Conservation (phyloP, 2,113 vertebrate genomes). For the Anthoscopus minutus region DNA sequence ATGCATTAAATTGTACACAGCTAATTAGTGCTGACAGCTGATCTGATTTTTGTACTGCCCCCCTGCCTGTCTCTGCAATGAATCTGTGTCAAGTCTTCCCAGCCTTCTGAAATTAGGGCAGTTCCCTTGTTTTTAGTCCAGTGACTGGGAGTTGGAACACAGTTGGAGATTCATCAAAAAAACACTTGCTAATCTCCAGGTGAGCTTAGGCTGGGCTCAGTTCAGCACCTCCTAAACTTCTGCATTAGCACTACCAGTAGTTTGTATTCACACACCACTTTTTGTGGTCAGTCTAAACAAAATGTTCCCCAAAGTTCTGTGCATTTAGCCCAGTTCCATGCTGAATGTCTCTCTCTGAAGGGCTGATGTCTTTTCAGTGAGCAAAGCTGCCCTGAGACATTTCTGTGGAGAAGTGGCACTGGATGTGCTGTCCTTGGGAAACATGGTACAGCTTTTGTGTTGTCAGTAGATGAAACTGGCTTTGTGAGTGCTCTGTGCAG, state of each 20-base stretch:
- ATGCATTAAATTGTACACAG: neutral
- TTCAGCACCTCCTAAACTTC: neutral
- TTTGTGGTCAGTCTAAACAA: neutral
- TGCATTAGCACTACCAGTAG: neutral
- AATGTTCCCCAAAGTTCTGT: neutral
- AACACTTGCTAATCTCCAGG: neutral
- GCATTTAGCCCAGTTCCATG: neutral
- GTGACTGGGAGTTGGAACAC: neutral
- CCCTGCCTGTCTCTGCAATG: neutral
- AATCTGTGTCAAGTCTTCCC: neutral
- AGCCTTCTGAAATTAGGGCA: neutral
- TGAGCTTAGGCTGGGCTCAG: neutral
- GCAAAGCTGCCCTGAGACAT: neutral
- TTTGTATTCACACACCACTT: accelerated
- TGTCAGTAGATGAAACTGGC: neutral
- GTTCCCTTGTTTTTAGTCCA: neutral
- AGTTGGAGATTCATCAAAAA: neutral
- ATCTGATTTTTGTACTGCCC: neutral
- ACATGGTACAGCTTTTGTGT: neutral
- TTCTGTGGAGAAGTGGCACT: neutral
- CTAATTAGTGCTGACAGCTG: slow-evolving; percentile 8
- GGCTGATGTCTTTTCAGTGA: neutral
- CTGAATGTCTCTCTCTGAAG: neutral
- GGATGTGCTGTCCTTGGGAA: neutral
- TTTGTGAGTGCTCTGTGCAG: neutral